Conservation (phyloP, 2,113 vertebrate species). For the Synodontis membranacea region DNA sequence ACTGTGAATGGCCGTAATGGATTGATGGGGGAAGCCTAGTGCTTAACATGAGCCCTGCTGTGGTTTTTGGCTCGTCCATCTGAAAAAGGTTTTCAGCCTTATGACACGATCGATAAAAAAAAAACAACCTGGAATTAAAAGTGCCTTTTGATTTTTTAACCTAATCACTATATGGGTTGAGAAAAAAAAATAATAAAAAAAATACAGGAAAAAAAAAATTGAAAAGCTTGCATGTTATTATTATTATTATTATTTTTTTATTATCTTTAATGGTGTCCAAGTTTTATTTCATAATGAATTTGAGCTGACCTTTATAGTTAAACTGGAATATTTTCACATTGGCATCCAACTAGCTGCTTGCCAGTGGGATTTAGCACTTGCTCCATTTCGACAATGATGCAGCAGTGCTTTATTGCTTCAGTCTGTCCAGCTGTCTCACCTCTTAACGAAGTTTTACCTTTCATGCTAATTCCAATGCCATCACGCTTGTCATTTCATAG, state of each 20-base stretch:
- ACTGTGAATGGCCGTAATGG: slow-evolving; percentile 36
- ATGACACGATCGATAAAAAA: slow-evolving; percentile 3
- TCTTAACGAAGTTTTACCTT: not conserved
- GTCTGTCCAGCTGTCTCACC: not conserved
- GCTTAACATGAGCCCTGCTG: slow-evolving; percentile 13
- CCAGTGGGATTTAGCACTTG: not conserved
- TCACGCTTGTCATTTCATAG: not conserved
- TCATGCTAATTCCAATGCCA: not conserved
- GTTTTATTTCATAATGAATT: not conserved
- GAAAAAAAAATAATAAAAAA: too few species aligned
- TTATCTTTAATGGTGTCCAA: not conserved
- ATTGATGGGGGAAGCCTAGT: slow-evolving; percentile 8
- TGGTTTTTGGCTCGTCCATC: slow-evolving; percentile 18
- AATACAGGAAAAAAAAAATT: not conserved
- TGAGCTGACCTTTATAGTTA: not conserved
- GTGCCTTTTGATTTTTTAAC: not conserved
- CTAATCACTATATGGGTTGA: not conserved
- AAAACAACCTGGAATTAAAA: not conserved
- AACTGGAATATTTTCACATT: not conserved
- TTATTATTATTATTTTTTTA: not conserved
- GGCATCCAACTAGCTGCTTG: not conserved
- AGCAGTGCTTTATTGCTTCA: not conserved
- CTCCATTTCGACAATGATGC: not conserved
- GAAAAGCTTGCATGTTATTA: not conserved
- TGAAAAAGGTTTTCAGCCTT: slow-evolving; percentile 12